Base-by-base conservation (phyloP, 2,113 vertebrate species). In the Paracanthobrama guichenoti region DNA sequence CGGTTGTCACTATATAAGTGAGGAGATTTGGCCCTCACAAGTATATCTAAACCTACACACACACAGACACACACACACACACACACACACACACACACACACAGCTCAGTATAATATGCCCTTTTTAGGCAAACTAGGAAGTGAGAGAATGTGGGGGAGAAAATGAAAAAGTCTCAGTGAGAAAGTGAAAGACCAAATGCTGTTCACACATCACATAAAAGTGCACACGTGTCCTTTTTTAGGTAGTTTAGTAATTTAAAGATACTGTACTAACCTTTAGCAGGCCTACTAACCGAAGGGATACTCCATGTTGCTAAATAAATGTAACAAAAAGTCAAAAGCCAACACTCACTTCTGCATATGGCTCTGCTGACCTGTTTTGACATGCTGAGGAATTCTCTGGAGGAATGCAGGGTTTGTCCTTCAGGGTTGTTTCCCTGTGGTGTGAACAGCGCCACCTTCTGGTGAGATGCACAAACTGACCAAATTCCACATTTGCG, bases 71-170 rank as follows among this genome's bases (percentile, higher is more conserved):
- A 57, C 26, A 76, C 10, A 57, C 28, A 31, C 28, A 31, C 28
- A 31, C 35, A 39, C 35, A 39, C 35, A 39, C 35, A 39, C 35
- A 39, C 35, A 39, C 35, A 6, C 35, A 39, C 35, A 39, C 39
- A 39, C 39, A 39, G 6, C 44, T 67, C 79, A 12, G 44, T 81
- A 60, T 67, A 81, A 81, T 53, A 81, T 81, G 79, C 60, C 79
- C 79, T 81, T 81, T 67, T 81, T 50, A 81, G 79, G 79, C 26
- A 67, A 81, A 67, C 60, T 31, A 81, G 79, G 79, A 81, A 81
- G 79, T 81, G 62, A 81, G 44, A 31, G 18, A 50, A 46, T 64
- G 77, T 79, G 26, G 46, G 18, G 62, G 6, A 81, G 79, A 81
- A 67, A 0, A n/a, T 53, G 44, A 16, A 31, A 67, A 67, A 67